Conservation (phyloP, 1,140 invertebrate genomes). For the Drosophila navojoa region DNA sequence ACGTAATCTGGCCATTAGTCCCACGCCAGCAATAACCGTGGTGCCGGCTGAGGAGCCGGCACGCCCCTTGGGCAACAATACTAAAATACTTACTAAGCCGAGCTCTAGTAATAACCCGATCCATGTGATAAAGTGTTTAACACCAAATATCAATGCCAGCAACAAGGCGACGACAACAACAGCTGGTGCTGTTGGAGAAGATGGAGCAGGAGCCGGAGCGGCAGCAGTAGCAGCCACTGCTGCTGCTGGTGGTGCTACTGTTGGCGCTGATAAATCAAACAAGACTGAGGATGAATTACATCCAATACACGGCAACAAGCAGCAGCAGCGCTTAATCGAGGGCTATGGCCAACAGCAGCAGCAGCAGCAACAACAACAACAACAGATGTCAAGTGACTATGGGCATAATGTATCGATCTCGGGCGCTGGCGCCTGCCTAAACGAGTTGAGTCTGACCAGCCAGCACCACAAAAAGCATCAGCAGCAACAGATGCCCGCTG, state of each 20-base stretch:
- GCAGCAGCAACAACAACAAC: constrained; percentile 79
- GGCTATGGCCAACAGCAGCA: constrained; percentile 72
- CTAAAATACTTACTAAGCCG: constrained; percentile 76
- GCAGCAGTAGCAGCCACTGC: constrained; percentile 27
- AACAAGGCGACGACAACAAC: constrained; percentile 66
- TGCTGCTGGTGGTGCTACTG: constrained; percentile 27
- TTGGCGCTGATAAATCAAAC: constrained; percentile 67
- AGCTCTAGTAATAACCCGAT: constrained; percentile 82
- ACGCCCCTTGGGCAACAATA: constrained; percentile 62
- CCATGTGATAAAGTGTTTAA: constrained; percentile 84
- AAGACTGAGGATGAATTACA: constrained; percentile 82
- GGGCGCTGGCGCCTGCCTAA: constrained; percentile 73
- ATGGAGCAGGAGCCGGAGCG: constrained; percentile 16
- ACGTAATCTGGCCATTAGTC: constrained; percentile 57
- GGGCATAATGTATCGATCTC: constrained; percentile 36
- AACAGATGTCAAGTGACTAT: constrained; percentile 50
- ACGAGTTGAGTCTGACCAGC: constrained; percentile 63
- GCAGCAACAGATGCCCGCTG: constrained; percentile 48
- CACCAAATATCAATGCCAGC: constrained; percentile 81
- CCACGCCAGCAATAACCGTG: constrained; percentile 50
- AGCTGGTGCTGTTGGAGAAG: constrained; percentile 10
- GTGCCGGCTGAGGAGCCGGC: constrained; percentile 30
- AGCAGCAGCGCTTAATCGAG: constrained; percentile 50
- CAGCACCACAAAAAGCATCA: constrained; percentile 78
- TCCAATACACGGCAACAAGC: constrained; percentile 61